Conservation (phyloP, 2,797 vertebrate species). For the Staurois parvus region DNA sequence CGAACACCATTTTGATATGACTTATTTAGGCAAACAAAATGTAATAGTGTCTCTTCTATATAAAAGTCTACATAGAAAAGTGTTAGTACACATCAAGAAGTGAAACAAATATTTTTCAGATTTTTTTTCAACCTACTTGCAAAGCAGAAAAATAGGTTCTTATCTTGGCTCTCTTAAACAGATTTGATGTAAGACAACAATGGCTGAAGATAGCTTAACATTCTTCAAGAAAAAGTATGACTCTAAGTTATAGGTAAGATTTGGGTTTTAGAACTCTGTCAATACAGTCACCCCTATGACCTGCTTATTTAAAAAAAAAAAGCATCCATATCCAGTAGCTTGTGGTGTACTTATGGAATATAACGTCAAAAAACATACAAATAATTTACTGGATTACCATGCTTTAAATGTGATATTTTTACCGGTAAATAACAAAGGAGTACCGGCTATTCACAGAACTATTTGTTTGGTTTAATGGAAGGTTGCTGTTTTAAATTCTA, state of each 20-base stretch:
- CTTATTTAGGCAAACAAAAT: too few species aligned
- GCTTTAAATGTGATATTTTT: constrained; percentile 37
- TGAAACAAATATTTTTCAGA: too few species aligned
- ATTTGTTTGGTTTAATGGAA: constrained; percentile 59
- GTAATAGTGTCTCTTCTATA: too few species aligned
- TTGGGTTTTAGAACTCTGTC: not conserved
- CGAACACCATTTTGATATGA: too few species aligned
- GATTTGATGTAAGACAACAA: not conserved
- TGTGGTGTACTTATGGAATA: constrained; percentile 24
- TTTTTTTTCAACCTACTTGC: too few species aligned
- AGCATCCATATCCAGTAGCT: not conserved
- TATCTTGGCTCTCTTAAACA: not conserved
- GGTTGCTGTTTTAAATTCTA: constrained; percentile 48
- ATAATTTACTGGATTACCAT: constrained; percentile 33
- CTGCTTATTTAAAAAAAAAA: not conserved
- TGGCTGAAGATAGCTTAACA: not conserved
- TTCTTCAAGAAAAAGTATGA: not conserved
- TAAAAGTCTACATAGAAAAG: too few species aligned
- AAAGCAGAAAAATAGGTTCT: not conserved
- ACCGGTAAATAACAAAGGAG: constrained; percentile 34
- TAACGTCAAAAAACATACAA: constrained; percentile 45
- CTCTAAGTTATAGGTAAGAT: not conserved
- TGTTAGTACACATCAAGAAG: too few species aligned
- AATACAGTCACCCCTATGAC: not conserved
- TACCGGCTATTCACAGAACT: constrained; percentile 37